Percentiles rank a stretch among this genome's conserved stretches.
Conservation (phyloP, 2,888 invertebrate genomes). For the Resseliella maxima region DNA sequence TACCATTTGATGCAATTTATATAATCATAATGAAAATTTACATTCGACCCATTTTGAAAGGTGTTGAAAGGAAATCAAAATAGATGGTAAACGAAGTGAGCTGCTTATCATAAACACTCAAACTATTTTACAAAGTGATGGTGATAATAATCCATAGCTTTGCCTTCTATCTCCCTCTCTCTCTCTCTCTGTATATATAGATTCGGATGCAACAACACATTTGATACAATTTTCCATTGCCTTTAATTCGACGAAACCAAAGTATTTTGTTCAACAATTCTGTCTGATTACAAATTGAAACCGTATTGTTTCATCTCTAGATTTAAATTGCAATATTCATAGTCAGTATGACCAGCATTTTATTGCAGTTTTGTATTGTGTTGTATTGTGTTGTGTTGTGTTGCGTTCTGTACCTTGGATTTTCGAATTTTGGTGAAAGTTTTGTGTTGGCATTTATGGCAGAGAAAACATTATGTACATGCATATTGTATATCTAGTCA, state of each 20-base stretch:
- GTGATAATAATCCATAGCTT: conserved; percentile 24
- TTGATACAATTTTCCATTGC: neutral
- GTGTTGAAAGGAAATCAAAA: conserved; percentile 45
- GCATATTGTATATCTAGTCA: neutral
- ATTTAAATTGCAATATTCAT: neutral
- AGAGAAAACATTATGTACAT: neutral
- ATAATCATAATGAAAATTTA: conserved; percentile 40
- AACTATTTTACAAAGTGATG: neutral
- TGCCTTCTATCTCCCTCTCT: no score
- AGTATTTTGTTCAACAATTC: conserved; percentile 17
- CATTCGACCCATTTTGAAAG: neutral
- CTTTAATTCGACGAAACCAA: conserved; percentile 28
- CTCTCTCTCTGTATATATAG: no score
- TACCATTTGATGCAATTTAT: neutral
- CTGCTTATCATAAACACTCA: conserved; percentile 28
- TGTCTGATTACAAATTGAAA: conserved; percentile 30
- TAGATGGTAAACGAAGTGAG: conserved; percentile 15
- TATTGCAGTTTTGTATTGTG: neutral
- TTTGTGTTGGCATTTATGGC: neutral
- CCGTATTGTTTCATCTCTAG: neutral
- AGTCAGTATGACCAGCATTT: neutral
- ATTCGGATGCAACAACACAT: no score
- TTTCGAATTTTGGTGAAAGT: neutral
- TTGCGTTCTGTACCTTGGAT: neutral
- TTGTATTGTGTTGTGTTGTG: neutral